Evolutionary conservation across 2,888 invertebrate species (phyloP).

Genomic region (Pristionchus maxplancki): DNA sequence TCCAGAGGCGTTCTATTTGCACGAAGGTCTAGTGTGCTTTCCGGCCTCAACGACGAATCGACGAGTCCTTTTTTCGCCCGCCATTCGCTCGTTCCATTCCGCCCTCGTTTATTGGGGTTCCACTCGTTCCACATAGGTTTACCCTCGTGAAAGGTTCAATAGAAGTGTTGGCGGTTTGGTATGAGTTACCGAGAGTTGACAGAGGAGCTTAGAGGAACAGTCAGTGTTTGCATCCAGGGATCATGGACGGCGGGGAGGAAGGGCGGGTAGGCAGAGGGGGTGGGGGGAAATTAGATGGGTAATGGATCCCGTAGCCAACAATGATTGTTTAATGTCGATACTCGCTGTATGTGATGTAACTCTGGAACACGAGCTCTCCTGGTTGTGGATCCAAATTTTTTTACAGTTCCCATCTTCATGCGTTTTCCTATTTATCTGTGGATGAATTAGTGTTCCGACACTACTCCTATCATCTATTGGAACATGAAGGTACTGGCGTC

Average conservation of each 20-base stretch:
- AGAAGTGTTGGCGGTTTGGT: not conserved
- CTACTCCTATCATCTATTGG: too few relatives aligned
- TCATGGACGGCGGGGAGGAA: slow-evolving; percentile 7
- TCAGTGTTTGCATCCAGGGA: slow-evolving; percentile 16
- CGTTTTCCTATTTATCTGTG: too few relatives aligned
- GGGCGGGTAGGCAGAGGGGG: not conserved
- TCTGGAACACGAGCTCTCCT: not conserved
- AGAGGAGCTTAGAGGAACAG: slow-evolving; percentile 27
- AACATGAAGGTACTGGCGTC: too few relatives aligned
- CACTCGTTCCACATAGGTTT: slow-evolving; percentile 12
- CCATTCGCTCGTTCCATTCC: not conserved
- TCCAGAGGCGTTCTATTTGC: slow-evolving; percentile 29
- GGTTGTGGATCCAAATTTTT: not conserved
- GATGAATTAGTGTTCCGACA: too few relatives aligned
- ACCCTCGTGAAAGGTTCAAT: not conserved
- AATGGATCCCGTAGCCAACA: not conserved
- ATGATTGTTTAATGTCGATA: not conserved
- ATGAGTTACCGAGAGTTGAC: slow-evolving; percentile 25
- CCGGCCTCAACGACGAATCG: not conserved
- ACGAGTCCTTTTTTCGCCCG: slow-evolving; percentile 8
- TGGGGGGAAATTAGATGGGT: not conserved
- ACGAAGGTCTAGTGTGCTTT: slow-evolving; percentile 25
- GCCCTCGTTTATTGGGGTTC: not conserved
- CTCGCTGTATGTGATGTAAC: not conserved
- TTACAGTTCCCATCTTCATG: too few relatives aligned